These are phyloP conservation scores for Gopherus flavomarginatus DNA, from an alignment of 2,113 vertebrate species.

Conservation along the genomic window DNA sequence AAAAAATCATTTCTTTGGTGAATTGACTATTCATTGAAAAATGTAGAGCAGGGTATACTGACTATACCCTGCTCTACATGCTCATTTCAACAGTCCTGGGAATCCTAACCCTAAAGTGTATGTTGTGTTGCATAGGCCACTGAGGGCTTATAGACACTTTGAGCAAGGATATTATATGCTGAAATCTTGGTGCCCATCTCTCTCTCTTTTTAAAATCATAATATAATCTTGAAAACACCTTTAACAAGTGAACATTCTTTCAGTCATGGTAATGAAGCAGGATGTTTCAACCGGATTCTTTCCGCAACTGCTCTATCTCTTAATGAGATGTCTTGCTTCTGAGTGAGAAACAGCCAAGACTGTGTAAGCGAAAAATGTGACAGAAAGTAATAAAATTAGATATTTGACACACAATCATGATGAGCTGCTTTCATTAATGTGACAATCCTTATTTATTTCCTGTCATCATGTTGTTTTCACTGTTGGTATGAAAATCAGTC, in stretches of 20 bases:
- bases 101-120: background rate
- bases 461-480: background rate
- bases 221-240: background rate
- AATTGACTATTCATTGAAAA: background rate
- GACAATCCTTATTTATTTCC: background rate
- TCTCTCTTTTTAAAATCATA: background rate
- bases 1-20: background rate
- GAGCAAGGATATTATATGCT: rapidly evolving
- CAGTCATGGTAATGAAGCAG: background rate
- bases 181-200: background rate
- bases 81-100: background rate
- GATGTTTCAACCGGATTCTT: background rate
- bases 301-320: background rate
- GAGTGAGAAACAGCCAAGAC: background rate
- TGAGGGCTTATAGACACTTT: background rate
- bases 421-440: background rate
- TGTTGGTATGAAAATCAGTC: background rate
- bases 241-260: background rate
- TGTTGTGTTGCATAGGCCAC: background rate
- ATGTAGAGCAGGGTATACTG: no score
- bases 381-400: background rate
- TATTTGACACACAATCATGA: background rate
- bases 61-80: rapidly evolving
- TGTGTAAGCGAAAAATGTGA: background rate
- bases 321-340: background rate